phyloP scores from a whole-genome alignment of 2,797 vertebrate species.

The Mormyrops attenuatus region DNA sequence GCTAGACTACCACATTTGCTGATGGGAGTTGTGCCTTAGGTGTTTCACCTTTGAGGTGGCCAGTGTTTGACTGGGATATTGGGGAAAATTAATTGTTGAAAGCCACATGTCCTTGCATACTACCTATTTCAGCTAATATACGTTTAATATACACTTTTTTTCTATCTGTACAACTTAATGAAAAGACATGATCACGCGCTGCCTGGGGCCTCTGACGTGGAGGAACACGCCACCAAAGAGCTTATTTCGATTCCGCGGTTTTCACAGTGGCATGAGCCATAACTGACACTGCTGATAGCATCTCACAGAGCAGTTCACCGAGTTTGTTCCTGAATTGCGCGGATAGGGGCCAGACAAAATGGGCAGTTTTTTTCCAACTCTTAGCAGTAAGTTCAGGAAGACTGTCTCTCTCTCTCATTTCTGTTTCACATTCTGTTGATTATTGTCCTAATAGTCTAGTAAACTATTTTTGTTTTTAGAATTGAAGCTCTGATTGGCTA shows the following conservation, averaged over 20 bases:
- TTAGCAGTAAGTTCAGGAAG: background rate
- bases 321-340: background rate
- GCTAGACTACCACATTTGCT: background rate
- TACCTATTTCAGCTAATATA: background rate
- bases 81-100: background rate
- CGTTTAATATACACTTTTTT: background rate
- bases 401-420: background rate
- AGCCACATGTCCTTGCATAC: background rate
- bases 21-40: background rate
- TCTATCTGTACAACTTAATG: background rate
- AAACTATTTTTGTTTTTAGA: background rate
- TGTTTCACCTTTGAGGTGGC: background rate
- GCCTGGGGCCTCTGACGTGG: background rate
- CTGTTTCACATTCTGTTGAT: background rate
- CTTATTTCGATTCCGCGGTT: background rate
- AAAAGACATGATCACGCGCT: background rate
- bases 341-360: background rate
- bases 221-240: background rate
- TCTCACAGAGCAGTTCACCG: background rate
- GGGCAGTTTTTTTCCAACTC: background rate
- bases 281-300: background rate
- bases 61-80: background rate
- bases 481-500: background rate
- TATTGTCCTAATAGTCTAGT: background rate
- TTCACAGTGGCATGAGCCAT: background rate